phyloP scores from a whole-genome alignment of 2,888 invertebrate species.

The Smittia aterrima region DNA sequence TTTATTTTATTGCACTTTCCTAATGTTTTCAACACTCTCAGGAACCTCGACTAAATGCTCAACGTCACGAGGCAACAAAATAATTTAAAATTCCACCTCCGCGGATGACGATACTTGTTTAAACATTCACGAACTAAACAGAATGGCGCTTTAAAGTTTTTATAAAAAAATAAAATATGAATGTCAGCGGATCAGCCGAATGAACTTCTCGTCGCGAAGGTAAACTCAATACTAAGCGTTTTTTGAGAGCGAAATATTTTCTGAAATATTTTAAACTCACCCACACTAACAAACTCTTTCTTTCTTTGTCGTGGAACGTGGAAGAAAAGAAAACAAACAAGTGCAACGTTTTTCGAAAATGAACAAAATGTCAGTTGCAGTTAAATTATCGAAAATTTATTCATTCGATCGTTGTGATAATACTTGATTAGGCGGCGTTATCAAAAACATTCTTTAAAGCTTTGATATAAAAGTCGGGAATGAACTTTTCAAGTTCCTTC shows the following conservation, averaged over 20 bases:
- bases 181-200: background rate
- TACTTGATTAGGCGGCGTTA: too few relatives aligned
- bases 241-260: background rate
- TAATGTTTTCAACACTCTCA: background rate
- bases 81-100: background rate
- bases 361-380: too few relatives aligned
- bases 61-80: background rate
- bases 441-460: background rate
- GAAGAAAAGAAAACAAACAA: background rate
- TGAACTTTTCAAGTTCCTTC: slow-evolving; percentile 43
- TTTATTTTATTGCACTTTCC: background rate
- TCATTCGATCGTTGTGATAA: too few relatives aligned
- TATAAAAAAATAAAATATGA: background rate
- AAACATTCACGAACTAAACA: background rate
- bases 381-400: too few relatives aligned
- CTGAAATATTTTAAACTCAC: background rate
- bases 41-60: background rate
- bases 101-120: background rate
- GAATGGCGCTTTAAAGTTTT: background rate
- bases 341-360: too few relatives aligned
- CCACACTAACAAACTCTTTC: background rate
- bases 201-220: background rate
- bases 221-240: background rate
- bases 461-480: slow-evolving; percentile 21
- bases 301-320: background rate